Percentiles rank a stretch among this genome's conserved stretches.
phyloP scores from a whole-genome alignment of 2,797 vertebrate genomes.

The Loriculus beryllinus region DNA sequence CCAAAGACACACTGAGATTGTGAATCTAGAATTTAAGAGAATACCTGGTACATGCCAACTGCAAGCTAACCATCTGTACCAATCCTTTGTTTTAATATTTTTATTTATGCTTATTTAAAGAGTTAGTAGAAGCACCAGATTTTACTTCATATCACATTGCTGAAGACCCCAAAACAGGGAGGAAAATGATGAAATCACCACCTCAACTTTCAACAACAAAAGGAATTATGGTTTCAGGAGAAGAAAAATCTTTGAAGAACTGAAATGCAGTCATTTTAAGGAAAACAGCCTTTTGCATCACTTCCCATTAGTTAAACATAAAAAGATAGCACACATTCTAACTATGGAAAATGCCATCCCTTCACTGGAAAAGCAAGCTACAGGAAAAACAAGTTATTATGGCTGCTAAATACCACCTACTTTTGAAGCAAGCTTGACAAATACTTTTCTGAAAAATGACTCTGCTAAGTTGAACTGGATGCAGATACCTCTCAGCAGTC shows the following conservation, averaged over 20 bases:
- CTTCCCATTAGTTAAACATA: background rate
- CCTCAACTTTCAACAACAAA: background rate
- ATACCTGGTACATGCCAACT: background rate
- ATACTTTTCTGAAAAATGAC: conserved; percentile 3
- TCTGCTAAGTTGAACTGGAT: background rate
- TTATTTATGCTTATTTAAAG: background rate
- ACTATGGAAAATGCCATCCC: background rate
- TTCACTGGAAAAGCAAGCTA: background rate
- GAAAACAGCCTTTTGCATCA: background rate
- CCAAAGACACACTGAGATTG: background rate
- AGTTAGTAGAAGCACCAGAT: background rate
- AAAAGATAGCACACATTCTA: background rate
- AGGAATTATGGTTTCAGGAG: background rate
- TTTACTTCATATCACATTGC: background rate
- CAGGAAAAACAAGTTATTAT: background rate
- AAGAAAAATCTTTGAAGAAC: background rate
- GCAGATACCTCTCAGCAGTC: background rate
- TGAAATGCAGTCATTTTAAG: background rate
- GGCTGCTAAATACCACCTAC: background rate
- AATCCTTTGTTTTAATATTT: background rate
- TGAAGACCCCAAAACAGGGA: background rate
- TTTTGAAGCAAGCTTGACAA: background rate
- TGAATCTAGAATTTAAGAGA: background rate
- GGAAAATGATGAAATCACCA: background rate
- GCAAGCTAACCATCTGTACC: background rate